Percentiles rank a stretch among this genome's conserved stretches.
Conservation (phyloP, 2,113 vertebrate genomes). For the Semnornis frantzii region DNA sequence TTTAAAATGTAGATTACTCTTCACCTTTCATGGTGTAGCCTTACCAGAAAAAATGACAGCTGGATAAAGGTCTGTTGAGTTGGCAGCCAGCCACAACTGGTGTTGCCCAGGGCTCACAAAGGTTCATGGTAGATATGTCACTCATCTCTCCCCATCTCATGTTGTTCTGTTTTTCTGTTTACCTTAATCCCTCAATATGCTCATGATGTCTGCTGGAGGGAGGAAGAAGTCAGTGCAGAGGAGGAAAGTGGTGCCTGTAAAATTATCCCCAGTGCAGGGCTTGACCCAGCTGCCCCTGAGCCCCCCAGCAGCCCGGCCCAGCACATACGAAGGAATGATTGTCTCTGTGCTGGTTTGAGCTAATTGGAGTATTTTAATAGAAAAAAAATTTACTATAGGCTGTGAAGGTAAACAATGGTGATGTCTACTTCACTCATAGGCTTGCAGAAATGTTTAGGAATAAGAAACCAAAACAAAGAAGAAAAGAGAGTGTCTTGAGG, state of each 20-base stretch:
- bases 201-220: accelerated
- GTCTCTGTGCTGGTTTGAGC: accelerated
- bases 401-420: no score
- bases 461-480: no score
- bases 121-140: accelerated
- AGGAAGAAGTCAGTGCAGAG: background rate
- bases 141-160: background rate
- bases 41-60: background rate
- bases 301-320: background rate
- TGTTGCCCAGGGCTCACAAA: background rate
- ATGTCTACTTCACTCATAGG: no score
- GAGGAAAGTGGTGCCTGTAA: accelerated
- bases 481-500: no score
- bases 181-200: background rate
- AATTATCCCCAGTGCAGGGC: background rate
- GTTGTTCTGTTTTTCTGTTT: background rate
- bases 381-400: no score
- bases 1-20: no score
- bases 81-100: no score
- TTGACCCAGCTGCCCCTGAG: background rate
- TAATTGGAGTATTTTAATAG: no score
- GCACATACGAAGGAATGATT: accelerated
- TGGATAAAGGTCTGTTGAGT: background rate
- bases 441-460: no score
- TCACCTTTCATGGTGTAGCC: background rate